Evolutionary conservation across 2,113 vertebrate genomes (phyloP).

Genomic region (Lagopus leucura): DNA sequence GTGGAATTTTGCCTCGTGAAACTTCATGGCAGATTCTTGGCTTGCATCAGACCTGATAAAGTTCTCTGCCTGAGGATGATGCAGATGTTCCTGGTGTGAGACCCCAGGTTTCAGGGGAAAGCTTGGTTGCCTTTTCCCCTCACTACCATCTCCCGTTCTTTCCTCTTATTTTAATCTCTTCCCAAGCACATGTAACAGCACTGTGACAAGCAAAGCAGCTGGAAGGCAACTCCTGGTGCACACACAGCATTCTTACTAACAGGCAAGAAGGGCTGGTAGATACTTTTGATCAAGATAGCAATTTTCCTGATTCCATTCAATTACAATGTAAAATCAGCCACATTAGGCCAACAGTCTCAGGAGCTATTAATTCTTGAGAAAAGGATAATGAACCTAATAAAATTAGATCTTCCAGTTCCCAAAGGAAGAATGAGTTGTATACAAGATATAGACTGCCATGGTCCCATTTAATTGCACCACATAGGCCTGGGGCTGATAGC

Average conservation of each 20-base stretch:
- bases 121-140: background rate
- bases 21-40: background rate
- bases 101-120: background rate
- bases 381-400: conserved; percentile 14
- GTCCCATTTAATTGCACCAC: background rate
- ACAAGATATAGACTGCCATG: background rate
- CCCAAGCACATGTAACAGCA: background rate
- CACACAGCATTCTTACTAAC: background rate
- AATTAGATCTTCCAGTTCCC: background rate
- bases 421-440: background rate
- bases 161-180: background rate
- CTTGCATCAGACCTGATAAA: background rate
- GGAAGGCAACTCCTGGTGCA: background rate
- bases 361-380: conserved; percentile 17
- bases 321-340: background rate
- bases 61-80: background rate
- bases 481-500: background rate
- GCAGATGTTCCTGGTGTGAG: background rate
- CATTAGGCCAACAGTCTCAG: background rate
- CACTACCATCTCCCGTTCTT: background rate
- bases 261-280: background rate
- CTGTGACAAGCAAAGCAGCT: background rate
- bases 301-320: background rate
- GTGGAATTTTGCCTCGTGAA: background rate
- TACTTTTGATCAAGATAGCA: background rate